Conservation (phyloP, 2,888 invertebrate species). For the Branchipolynoe longqiensis region DNA sequence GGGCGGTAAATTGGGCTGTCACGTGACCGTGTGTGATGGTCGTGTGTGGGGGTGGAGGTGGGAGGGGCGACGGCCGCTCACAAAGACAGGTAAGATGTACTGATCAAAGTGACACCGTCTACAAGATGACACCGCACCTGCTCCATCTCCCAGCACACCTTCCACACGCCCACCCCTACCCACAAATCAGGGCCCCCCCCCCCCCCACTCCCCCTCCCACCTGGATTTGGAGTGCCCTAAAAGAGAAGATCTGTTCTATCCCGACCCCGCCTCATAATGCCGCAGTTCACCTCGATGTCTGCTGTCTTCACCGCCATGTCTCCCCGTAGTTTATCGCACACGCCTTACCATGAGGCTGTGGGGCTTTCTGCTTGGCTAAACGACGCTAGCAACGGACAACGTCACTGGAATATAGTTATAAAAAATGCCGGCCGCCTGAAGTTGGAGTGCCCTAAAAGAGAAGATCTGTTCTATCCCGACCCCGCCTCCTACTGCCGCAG, state of each 20-base stretch:
- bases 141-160: background rate
- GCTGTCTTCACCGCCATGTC: no score
- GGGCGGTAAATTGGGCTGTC: no score
- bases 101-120: background rate
- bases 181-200: background rate
- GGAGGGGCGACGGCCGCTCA: background rate
- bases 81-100: conserved; percentile 24
- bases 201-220: background rate
- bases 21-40: background rate
- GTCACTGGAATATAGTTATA: no score
- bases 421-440: background rate
- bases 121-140: background rate
- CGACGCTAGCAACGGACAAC: no score
- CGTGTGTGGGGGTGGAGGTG: background rate
- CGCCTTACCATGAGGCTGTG: no score
- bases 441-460: background rate
- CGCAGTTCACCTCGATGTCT: no score
- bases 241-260: conserved; percentile 2
- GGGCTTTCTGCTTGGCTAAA: no score
- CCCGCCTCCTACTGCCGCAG: no score
- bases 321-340: no score
- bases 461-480: no score
- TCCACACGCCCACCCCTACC: background rate
- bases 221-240: background rate
- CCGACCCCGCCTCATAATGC: no score